Conservation (phyloP, 2,888 invertebrate species). For the Cantharis rufa region DNA sequence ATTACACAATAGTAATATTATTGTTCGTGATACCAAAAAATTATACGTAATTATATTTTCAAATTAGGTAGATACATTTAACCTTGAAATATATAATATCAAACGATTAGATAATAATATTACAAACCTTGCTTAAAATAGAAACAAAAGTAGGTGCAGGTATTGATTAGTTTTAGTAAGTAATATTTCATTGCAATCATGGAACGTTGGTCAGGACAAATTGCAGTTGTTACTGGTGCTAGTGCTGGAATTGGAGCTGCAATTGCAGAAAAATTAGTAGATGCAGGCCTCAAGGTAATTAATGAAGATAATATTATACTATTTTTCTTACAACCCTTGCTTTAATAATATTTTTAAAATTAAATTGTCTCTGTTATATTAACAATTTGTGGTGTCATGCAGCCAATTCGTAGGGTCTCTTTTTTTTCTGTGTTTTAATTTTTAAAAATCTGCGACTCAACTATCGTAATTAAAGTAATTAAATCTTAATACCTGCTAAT, state of each 20-base stretch:
- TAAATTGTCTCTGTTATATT: background rate
- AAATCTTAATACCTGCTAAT: no score
- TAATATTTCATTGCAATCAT: background rate
- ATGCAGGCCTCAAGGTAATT: conserved; percentile 1
- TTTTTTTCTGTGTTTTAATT: no score
- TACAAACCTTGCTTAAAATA: background rate
- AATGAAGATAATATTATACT: background rate
- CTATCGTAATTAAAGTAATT: no score
- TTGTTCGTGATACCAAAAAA: background rate
- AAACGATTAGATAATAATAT: background rate
- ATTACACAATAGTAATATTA: background rate
- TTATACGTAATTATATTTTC: background rate
- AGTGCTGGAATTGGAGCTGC: conserved; percentile 11
- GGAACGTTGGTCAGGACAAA: conserved; percentile 5
- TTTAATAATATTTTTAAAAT: background rate
- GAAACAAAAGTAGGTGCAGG: background rate
- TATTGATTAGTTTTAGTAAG: background rate
- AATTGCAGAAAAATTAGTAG: background rate
- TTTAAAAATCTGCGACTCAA: no score
- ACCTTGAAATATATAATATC: background rate
- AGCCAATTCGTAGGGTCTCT: no score
- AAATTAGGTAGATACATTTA: background rate
- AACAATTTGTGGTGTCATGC: no score
- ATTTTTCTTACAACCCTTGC: background rate
- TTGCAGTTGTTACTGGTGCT: conserved; percentile 12